Evolutionary conservation across 2,797 vertebrate species (phyloP).

Genomic region (Myripristis murdjan): DNA sequence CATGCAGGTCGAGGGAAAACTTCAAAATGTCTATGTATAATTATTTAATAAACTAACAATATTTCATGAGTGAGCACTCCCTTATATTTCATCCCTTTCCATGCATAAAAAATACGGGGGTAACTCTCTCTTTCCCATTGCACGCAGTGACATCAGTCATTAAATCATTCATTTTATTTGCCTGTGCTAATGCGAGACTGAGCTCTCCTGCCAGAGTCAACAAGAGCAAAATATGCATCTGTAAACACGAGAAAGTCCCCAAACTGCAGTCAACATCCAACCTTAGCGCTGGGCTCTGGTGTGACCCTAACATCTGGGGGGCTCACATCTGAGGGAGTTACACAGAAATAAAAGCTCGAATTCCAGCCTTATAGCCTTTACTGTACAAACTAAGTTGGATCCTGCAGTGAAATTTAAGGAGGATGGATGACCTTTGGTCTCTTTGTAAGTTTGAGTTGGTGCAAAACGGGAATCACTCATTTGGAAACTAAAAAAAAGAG

Average conservation of each 20-base stretch:
- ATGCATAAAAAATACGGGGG: not conserved
- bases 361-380: no score
- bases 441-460: slow-evolving; percentile 38
- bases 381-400: slow-evolving; percentile 16
- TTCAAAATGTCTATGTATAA: slow-evolving; percentile 8
- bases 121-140: not conserved
- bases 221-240: slow-evolving; percentile 47
- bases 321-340: not conserved
- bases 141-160: slow-evolving; percentile 20
- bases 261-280: slow-evolving; percentile 19
- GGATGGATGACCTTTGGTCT: slow-evolving; percentile 68
- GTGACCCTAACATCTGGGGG: slow-evolving; percentile 29
- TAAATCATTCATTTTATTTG: slow-evolving; percentile 55
- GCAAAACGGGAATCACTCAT: slow-evolving; percentile 21
- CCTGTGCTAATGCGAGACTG: slow-evolving; percentile 3
- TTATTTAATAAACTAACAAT: slow-evolving; percentile 27
- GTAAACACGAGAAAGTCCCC: slow-evolving; percentile 49
- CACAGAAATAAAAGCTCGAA: slow-evolving; percentile 26
- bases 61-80: slow-evolving; percentile 25
- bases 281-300: slow-evolving; percentile 9
- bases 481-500: slow-evolving; percentile 1
- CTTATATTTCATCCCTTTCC: slow-evolving; percentile 2
- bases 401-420: slow-evolving; percentile 37
- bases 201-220: slow-evolving; percentile 49
- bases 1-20: not conserved